Base-by-base conservation (phyloP, 2,888 invertebrate species). In the Erynnis tages region DNA sequence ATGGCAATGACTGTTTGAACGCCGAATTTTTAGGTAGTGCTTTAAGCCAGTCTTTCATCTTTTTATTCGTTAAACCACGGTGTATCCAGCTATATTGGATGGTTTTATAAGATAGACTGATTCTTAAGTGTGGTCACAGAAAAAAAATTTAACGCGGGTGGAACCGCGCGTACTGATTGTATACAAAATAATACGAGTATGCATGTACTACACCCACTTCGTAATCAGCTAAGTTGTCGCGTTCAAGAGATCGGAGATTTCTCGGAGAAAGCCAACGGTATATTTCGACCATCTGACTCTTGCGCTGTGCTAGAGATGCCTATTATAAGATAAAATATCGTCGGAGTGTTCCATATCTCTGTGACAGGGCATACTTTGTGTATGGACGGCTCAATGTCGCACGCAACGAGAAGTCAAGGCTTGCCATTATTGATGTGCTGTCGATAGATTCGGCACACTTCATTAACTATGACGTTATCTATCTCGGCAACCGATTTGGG, bases 381-480 rank as follows among this genome's bases (percentile, higher is more conserved):
- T 43, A 54, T 53, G 27, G 50, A 53, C 60, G 54, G 56, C 49
- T 60, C 63, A 68, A 70, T 67, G 67, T 63, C 67, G 55, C 45
- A 57, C 54, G 61, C 65, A 65, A 17, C 55, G 53, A 58, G 34
- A 56, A 67, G 58, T 65, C 68, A 71, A 73, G 70, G 64, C 55
- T 61, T 46, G 55, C 45, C 16, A 40, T 61, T 70, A 70, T 67
- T 66, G 67, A 79, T 77, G 68, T 62, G 58, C 68, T 75, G 80
- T 76, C 73, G 57, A 62, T 68, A 62, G 63, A 67, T 64, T 66
- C 61, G 63, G 62, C 69, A 72, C 63, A 71, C 65, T 70, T 73
- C 71, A 74, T 79, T 77, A 77, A 70, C 61, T 69, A 68, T 70
- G 71, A 67, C 67, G 16, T 16, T 17, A 34, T 17, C 35, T n/a